Conservation (phyloP, 2,113 vertebrate genomes). For the Syngnathoides biaculeatus region DNA sequence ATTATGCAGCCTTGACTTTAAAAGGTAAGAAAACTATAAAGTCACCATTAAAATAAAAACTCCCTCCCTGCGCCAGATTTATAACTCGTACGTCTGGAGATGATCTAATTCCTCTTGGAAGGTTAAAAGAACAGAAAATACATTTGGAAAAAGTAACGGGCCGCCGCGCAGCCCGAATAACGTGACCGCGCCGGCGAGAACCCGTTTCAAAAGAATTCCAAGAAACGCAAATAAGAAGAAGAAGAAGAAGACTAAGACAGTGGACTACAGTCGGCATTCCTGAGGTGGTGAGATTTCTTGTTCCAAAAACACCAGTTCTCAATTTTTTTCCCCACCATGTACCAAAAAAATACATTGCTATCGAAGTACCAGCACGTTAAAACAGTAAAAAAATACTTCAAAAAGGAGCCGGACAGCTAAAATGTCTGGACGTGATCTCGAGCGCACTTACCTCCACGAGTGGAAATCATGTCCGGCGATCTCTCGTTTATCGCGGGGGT, state of each 20-base stretch:
- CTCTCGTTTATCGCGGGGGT: too few species aligned
- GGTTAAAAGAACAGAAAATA: constrained; percentile 6
- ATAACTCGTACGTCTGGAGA: background rate
- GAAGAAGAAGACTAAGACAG: too few species aligned
- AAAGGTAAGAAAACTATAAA: background rate
- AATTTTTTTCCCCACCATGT: too few species aligned
- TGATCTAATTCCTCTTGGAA: background rate
- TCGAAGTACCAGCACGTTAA: too few species aligned
- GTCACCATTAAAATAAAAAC: background rate
- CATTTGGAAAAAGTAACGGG: background rate
- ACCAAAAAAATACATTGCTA: too few species aligned
- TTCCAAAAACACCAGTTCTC: background rate
- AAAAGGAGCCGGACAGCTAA: too few species aligned
- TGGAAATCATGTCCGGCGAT: too few species aligned
- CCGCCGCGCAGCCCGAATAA: background rate
- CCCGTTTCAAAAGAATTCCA: background rate
- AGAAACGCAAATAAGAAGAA: background rate
- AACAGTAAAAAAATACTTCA: too few species aligned
- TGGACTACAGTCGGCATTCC: background rate
- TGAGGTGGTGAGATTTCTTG: background rate
- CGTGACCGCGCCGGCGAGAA: background rate
- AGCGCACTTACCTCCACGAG: too few species aligned
- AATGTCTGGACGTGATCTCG: too few species aligned
- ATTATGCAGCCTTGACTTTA: background rate
- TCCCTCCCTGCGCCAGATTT: background rate